These are phyloP conservation scores for Mactra quadrangularis DNA, from an alignment of 1,140 invertebrate genomes.

Conservation along the genomic window DNA sequence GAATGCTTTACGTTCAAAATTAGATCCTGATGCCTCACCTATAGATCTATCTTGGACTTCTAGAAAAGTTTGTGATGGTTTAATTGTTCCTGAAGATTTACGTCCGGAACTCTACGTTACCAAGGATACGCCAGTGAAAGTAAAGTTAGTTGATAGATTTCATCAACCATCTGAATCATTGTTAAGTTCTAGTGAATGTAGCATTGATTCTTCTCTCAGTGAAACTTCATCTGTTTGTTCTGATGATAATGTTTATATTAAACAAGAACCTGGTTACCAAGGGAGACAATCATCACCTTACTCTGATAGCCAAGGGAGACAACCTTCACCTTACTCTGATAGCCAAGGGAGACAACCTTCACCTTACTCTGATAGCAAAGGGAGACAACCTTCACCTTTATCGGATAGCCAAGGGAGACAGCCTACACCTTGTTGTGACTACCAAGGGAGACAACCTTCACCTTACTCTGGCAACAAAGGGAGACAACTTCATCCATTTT, in stretches of 20 bases:
- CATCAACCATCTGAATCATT: not conserved
- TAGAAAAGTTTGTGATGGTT: slow-evolving; percentile 34
- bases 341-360: too few species aligned
- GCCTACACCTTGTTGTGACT: too few species aligned
- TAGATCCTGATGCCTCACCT: not conserved
- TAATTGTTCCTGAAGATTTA: slow-evolving; percentile 27
- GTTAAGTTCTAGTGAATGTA: not conserved
- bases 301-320: not conserved
- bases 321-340: not conserved
- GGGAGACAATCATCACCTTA: not conserved
- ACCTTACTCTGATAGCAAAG: too few species aligned
- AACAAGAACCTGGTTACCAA: not conserved
- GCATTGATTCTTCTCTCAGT: not conserved
- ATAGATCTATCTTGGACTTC: slow-evolving; percentile 13
- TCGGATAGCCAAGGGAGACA: not conserved
- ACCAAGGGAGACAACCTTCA: not conserved
- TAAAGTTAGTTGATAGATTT: not conserved
- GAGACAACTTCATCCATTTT: slow-evolving; percentile 54
- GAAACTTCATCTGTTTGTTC: not conserved
- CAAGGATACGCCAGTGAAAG: not conserved
- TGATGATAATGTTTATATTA: slow-evolving; percentile 36
- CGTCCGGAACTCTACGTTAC: not conserved
- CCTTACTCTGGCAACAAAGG: too few species aligned
- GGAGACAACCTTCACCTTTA: too few species aligned
- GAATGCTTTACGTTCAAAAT: not conserved